A percentile compares a stretch with the other conserved stretches of the same genome.
phyloP scores from a whole-genome alignment of 2,113 vertebrate genomes.

The Gadus chalcogrammus region DNA sequence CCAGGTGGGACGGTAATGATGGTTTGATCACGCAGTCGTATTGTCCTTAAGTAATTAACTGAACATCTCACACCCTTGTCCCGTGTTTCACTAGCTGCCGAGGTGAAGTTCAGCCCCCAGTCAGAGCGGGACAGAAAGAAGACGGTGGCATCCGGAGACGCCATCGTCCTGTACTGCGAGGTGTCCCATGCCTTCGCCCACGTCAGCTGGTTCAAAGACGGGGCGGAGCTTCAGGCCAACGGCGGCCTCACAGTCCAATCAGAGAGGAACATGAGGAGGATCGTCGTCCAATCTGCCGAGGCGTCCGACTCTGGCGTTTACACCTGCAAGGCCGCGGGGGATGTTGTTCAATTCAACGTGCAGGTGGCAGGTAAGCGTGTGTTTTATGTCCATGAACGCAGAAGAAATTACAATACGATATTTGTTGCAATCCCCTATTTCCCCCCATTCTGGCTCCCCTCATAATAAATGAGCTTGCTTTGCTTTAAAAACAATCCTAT shows the following conservation, averaged over 20 bases:
- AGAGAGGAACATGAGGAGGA: constrained; percentile 71
- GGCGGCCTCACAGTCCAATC: constrained; percentile 69
- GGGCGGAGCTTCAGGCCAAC: constrained; percentile 45
- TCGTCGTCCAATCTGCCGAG: constrained; percentile 70
- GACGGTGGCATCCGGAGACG: constrained; percentile 50
- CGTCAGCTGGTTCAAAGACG: constrained; percentile 73
- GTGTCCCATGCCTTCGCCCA: constrained; percentile 59
- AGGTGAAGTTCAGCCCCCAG: constrained; percentile 62
- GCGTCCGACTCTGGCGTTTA: constrained; percentile 69
- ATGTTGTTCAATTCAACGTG: constrained; percentile 68
- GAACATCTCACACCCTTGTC: too few relatives aligned
- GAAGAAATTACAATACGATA: too few relatives aligned
- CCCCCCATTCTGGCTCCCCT: too few relatives aligned
- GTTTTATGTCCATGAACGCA: too few relatives aligned
- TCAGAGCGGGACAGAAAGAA: constrained; percentile 62
- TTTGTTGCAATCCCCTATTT: too few relatives aligned
- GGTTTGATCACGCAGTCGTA: not conserved
- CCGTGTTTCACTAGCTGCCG: constrained; percentile 46
- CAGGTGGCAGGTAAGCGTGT: constrained; percentile 65
- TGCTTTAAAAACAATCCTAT: too few relatives aligned
- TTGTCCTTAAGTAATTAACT: not conserved
- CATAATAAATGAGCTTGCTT: too few relatives aligned
- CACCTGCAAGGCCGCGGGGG: constrained; percentile 64
- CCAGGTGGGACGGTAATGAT: too few relatives aligned
- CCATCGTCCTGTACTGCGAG: constrained; percentile 75